Percentiles rank a stretch among this genome's conserved stretches.
Conservation (phyloP, 2,113 vertebrate species). For the Platichthys stellatus region DNA sequence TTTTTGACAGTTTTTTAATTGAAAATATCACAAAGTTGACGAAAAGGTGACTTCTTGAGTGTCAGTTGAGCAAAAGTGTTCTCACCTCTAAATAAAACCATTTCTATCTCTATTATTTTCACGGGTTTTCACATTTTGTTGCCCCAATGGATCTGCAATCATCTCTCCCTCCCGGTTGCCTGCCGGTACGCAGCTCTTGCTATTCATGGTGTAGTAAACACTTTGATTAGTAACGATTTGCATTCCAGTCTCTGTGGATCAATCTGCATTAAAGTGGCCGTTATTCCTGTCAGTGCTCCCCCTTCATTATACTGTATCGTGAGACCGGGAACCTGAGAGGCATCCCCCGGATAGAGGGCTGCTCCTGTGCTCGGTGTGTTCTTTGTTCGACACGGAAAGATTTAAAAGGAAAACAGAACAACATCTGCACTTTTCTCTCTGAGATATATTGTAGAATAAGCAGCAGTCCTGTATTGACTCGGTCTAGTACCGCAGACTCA, state of each 20-base stretch:
- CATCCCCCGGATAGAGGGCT: not conserved
- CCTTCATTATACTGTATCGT: conserved; percentile 47
- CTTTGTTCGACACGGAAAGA: not conserved
- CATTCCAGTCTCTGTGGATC: conserved; percentile 56
- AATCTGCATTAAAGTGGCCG: conserved; percentile 55
- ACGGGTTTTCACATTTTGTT: conserved; percentile 4
- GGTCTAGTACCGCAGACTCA: conserved; percentile 13
- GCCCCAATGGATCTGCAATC: conserved; percentile 10
- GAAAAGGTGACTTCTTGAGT: not conserved
- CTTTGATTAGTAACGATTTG: conserved; percentile 69
- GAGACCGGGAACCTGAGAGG: conserved; percentile 16
- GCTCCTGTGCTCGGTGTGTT: conserved; percentile 6
- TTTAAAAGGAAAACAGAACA: conserved; percentile 4
- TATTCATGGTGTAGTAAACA: conserved; percentile 59
- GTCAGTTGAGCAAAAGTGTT: not conserved
- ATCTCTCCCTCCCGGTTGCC: conserved; percentile 10
- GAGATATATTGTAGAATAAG: conserved; percentile 9
- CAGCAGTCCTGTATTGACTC: conserved; percentile 6
- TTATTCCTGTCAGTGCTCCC: conserved; percentile 47
- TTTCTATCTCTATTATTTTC: not conserved
- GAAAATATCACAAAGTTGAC: not conserved
- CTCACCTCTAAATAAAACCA: too few relatives aligned
- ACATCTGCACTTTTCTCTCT: conserved; percentile 9
- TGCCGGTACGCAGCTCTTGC: conserved; percentile 27
- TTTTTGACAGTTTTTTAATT: too few relatives aligned